These are phyloP conservation scores for Chondrilla cf. caribensis DNA, from an alignment of 37 sponge, comb jelly and placozoan genomes.

Conservation along the genomic window DNA sequence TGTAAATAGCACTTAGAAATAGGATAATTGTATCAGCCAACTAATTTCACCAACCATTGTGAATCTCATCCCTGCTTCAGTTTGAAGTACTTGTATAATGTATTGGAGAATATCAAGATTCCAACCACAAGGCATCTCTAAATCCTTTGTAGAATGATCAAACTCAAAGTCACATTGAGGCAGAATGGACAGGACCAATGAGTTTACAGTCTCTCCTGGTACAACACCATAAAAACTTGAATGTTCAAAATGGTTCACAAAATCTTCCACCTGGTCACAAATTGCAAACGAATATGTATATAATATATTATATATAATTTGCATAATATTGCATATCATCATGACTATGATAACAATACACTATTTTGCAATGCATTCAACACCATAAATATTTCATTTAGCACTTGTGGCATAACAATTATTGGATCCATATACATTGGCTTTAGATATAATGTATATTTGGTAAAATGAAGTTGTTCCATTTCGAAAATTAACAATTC, in stretches of 20 bases:
- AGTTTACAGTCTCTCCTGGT: conserved; percentile 54
- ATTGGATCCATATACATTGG: too few species aligned
- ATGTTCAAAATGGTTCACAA: conserved; percentile 31
- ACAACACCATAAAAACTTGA: conserved; percentile 53
- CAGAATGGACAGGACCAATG: conserved; percentile 51
- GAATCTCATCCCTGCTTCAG: too few species aligned
- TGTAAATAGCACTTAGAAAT: too few species aligned
- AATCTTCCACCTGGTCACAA: conserved; percentile 48
- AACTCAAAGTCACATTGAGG: conserved; percentile 35
- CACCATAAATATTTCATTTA: too few species aligned
- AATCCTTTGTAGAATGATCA: not conserved
- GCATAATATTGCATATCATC: not conserved
- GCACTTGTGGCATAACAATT: too few species aligned
- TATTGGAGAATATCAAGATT: not conserved
- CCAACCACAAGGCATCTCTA: not conserved
- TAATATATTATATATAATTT: not conserved
- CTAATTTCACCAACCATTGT: too few species aligned
- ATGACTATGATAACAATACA: not conserved
- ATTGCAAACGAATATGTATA: not conserved
- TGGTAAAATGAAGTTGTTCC: too few species aligned
- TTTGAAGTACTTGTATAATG: too few species aligned
- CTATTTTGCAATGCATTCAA: too few species aligned
- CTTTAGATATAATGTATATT: too few species aligned
- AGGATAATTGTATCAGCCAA: too few species aligned
- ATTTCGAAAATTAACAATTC: too few species aligned